Evolutionary conservation across 2,113 vertebrate species (phyloP).

Genomic region (Corythaeola cristata): DNA sequence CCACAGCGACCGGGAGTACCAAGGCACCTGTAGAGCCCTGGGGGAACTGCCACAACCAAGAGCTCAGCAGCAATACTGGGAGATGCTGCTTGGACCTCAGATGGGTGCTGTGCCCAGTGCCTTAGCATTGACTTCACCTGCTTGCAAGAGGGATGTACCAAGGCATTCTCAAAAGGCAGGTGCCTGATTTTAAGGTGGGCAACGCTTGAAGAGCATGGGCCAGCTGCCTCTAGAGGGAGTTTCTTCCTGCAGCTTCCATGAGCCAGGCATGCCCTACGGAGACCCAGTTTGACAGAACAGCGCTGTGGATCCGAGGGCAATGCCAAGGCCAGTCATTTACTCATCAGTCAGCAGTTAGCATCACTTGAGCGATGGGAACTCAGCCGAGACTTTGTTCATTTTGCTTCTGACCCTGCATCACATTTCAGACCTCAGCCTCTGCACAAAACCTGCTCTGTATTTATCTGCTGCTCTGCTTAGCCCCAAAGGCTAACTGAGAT

Average conservation of each 20-base stretch:
- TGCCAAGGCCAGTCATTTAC: background rate
- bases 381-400: background rate
- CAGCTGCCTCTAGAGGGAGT: background rate
- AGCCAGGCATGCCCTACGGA: background rate
- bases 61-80: background rate
- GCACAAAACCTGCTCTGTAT: background rate
- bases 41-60: background rate
- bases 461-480: background rate
- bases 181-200: background rate
- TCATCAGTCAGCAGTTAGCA: background rate
- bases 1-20: accelerated
- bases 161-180: background rate
- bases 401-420: background rate
- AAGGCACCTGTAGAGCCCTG: accelerated
- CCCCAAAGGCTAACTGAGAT: background rate
- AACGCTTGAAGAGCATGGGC: background rate
- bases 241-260: background rate
- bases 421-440: background rate
- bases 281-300: background rate
- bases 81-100: background rate
- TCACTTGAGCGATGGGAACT: background rate
- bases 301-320: background rate
- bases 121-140: accelerated
- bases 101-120: accelerated
- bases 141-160: background rate